Evolutionary conservation across 2,888 invertebrate species (phyloP).

Genomic region (Eumerus sabulonum): DNA sequence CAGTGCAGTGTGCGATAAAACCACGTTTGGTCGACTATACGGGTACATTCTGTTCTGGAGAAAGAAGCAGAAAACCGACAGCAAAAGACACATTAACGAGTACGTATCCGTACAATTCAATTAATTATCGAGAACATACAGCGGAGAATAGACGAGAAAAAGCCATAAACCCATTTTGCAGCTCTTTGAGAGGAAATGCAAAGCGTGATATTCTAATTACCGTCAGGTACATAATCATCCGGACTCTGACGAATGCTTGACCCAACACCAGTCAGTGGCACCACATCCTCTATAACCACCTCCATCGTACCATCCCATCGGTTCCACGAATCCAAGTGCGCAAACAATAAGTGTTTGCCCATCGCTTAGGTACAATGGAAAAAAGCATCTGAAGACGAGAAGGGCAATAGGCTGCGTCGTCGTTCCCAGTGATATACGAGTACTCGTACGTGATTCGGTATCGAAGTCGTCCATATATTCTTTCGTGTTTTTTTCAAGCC

Average conservation of each 20-base stretch:
- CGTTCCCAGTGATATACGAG: conserved; percentile 6
- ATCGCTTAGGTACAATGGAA: too few relatives aligned
- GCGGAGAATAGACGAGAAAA: background rate
- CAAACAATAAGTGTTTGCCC: too few relatives aligned
- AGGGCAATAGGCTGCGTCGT: conserved; percentile 7
- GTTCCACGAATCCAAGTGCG: background rate
- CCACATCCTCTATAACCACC: conserved; percentile 15
- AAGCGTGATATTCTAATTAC: conserved; percentile 68
- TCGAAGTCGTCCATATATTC: conserved; percentile 42
- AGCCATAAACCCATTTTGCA: conserved; percentile 8
- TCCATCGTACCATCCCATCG: conserved; percentile 6
- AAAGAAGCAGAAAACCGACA: background rate
- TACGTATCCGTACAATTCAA: too few relatives aligned
- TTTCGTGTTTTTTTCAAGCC: conserved; percentile 10
- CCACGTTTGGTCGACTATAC: conserved; percentile 23
- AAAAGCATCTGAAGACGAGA: conserved; percentile 1
- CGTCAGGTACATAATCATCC: conserved; percentile 36
- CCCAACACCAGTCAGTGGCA: conserved; percentile 4
- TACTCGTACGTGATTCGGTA: conserved; percentile 9
- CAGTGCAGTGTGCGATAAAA: conserved; percentile 17
- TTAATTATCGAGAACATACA: conserved; percentile 15
- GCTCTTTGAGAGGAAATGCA: conserved; percentile 63
- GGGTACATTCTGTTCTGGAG: conserved; percentile 19
- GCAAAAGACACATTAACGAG: too few relatives aligned
- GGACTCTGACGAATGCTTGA: conserved; percentile 45